Base-by-base conservation (phyloP, 2,888 invertebrate species). In the Lypha dubia region DNA sequence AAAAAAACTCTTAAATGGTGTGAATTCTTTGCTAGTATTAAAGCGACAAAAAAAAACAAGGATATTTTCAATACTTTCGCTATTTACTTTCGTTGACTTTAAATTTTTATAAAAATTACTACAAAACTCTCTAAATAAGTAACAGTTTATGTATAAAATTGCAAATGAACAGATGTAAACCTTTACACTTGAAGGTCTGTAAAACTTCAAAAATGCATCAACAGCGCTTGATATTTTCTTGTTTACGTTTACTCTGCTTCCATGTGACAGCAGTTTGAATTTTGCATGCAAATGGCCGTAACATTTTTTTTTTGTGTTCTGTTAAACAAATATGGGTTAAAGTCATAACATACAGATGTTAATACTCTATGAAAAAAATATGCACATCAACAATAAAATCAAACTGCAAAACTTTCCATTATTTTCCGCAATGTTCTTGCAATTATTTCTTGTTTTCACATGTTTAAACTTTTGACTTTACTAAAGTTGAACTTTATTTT, bases 321-420 rank as follows among this genome's bases (percentile, higher is more conserved):
- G 9, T 65, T 46, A 3, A 60, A 49, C 24, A 41, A 79, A 83
- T 74, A 46, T 79, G 63, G 70, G 68, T 74, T 74, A 79, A 79
- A 83, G 70, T 56, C 79, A 79, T 83, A 79, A 79, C 58, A 63
- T 70, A 32, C 83, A 75, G 79, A 70, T 83, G 83, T 75, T 75
- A 65, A 75, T 63, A 70, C 15, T 73, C 58, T 56, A 20, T 74
- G 62, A 20, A 35, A 71, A n/a, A 71, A 73, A 56, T 56, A 60
- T 58, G 63, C 71, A 65, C 58, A 51, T 68, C 79, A 79, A 71
- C 79, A 71, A 62, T 68, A 68, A 67, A 77, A 49, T 38, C 7
- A 62, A 41, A 51, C 35, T 35, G 28, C 41, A 44, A 73, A 77
- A 67, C 62, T 58, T 70, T 68, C 49, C 49, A 82, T 71, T 82